Evolutionary conservation across 1,140 invertebrate species (phyloP), one percentile per base, ranked within the genome.

Genomic region (Rhagoletis pomonella): DNA sequence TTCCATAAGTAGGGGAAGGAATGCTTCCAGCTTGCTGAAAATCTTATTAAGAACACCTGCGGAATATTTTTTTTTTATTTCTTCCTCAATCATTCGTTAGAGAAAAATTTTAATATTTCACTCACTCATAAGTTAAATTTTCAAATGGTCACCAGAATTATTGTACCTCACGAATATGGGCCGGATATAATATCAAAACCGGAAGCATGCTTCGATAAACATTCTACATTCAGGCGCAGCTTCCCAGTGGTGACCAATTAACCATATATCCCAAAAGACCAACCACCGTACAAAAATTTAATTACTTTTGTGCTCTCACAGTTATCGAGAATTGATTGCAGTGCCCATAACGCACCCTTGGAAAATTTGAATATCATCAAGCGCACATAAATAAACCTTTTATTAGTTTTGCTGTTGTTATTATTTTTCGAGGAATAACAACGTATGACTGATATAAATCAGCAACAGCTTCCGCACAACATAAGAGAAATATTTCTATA

Each of bases 121-220:
- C n/a, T n/a, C n/a, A n/a, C n/a, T n/a, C n/a, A 55, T 55, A 55
- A 55, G 1, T 9, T 6, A 0, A 9, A 55, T 4, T 55, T 55
- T 55, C 50, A 55, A 55, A 55, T 1, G 50, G 0, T 9, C 9
- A 55, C 4, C 4, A 55, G 9, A 55, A 55, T 6, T 9, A 6
- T 55, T 55, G n/a, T n/a, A n/a, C n/a, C n/a, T n/a, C n/a, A n/a
- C n/a, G n/a, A n/a, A 73, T 10, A 73, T 5, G 44, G 44, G n/a
- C 67, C 73, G 73, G 73, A 81, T 47, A 5, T 17, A 14, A 4
- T 55, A 55, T 58, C 29, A 5, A 29, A 50, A 29, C 73, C 50
- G 73, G 73, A 81, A 81, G 19, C 29, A 55, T 55, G 73, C 73
- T 55, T 55, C n/a, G 73, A 81, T 81, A 55, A 81, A 81, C 44